Conservation (phyloP, 2,113 vertebrate species). For the Euleptes europaea region DNA sequence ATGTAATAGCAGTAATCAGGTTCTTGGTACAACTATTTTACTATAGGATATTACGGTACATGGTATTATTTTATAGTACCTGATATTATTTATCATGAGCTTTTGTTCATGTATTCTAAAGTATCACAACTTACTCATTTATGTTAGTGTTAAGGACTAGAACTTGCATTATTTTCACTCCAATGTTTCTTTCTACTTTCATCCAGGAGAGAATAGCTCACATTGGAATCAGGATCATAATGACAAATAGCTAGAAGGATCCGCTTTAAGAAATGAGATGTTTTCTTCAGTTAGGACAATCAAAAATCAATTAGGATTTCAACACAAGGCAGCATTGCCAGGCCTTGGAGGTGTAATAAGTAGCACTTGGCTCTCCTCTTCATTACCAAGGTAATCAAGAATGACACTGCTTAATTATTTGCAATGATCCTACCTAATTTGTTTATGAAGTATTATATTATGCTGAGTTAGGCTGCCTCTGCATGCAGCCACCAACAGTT, state of each 20-base stretch:
- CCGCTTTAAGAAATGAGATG: slow-evolving; percentile 10
- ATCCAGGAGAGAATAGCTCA: slow-evolving; percentile 3
- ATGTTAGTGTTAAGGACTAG: slow-evolving; percentile 16
- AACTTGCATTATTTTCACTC: slow-evolving; percentile 16
- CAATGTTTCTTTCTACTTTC: not conserved
- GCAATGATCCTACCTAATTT: not conserved
- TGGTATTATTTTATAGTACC: too few species aligned
- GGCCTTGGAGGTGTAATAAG: slow-evolving; percentile 4
- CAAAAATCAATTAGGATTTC: slow-evolving; percentile 24
- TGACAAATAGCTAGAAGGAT: slow-evolving; percentile 15
- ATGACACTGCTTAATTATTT: slow-evolving; percentile 22
- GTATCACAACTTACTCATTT: not conserved
- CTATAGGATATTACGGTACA: too few species aligned
- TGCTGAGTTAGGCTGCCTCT: slow-evolving; percentile 4
- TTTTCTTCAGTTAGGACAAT: slow-evolving; percentile 32
- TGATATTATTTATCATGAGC: not conserved
- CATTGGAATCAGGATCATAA: slow-evolving; percentile 26
- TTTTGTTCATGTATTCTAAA: not conserved
- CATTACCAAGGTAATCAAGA: slow-evolving; percentile 20
- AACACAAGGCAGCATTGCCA: not conserved
- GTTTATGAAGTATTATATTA: slow-evolving; percentile 22
- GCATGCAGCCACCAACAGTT: slow-evolving; percentile 4
- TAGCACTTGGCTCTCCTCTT: not conserved
- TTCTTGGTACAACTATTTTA: not conserved
- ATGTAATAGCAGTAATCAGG: not conserved